These are phyloP conservation scores for Tupaia chinensis DNA, from an alignment of 2,113 vertebrate genomes.

Conservation along the genomic window DNA sequence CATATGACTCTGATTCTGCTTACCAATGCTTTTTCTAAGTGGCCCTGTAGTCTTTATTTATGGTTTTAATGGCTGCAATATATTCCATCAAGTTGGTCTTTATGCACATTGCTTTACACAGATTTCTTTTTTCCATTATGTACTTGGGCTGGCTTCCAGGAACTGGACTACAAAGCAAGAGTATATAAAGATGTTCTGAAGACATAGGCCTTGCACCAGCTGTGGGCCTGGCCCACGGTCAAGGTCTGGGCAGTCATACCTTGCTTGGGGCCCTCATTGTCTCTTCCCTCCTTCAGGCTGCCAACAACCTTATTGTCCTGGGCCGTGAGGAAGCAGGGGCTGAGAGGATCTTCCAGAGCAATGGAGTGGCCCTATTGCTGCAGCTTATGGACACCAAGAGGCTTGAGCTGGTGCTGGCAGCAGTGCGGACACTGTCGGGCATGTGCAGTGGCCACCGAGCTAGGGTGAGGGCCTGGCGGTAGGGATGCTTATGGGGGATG, in stretches of 20 bases:
- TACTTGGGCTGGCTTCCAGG: not conserved
- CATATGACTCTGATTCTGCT: not conserved
- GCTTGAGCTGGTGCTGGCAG: slow-evolving; percentile 94
- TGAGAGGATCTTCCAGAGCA: slow-evolving; percentile 97
- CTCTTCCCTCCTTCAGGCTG: slow-evolving; percentile 89
- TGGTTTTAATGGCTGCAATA: not conserved
- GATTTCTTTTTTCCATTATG: not conserved
- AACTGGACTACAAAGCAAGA: not conserved
- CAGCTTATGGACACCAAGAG: slow-evolving; percentile 93
- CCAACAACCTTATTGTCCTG: slow-evolving; percentile 97
- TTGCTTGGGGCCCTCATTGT: not conserved
- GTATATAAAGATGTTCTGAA: not conserved
- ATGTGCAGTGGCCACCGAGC: slow-evolving; percentile 96
- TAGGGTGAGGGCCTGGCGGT: slow-evolving; percentile 87
- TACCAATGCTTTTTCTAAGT: not conserved
- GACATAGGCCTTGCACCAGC: not conserved
- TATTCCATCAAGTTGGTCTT: not conserved
- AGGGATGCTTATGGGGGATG: not conserved
- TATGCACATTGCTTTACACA: not conserved
- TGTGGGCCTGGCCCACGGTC: not conserved
- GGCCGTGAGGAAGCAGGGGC: slow-evolving; percentile 96
- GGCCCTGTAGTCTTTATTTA: not conserved
- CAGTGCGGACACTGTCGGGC: slow-evolving; percentile 94
- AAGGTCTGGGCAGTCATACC: not conserved
- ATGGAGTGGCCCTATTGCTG: slow-evolving; percentile 93